phyloP scores from a whole-genome alignment of 2,113 vertebrate species.

The Ceyx margarethae region DNA sequence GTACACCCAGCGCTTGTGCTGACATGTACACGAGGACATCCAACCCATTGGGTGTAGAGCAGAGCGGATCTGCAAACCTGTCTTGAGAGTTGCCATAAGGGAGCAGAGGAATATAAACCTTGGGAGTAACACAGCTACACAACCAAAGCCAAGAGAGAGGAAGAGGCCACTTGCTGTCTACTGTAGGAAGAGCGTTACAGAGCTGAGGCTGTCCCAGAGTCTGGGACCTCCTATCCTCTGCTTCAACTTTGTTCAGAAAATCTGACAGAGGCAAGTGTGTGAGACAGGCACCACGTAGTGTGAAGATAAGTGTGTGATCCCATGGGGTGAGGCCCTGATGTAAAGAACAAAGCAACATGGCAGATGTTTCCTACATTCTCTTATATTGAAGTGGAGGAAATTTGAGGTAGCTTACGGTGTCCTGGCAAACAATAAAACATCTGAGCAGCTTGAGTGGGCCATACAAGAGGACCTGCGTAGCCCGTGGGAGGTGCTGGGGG shows the following conservation, averaged over 20 bases:
- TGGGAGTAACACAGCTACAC: neutral
- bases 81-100: neutral
- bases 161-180: neutral
- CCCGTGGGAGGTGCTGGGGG: neutral
- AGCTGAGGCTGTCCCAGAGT: neutral
- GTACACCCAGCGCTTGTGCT: neutral
- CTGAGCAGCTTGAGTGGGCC: neutral
- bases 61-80: neutral
- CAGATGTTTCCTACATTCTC: neutral
- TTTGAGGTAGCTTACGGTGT: neutral
- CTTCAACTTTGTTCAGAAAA: neutral
- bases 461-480: neutral
- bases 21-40: neutral
- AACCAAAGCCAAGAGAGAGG: neutral
- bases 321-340: neutral
- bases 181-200: accelerated
- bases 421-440: neutral
- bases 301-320: neutral
- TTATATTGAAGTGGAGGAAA: neutral
- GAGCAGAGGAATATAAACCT: neutral
- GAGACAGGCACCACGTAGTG: accelerated
- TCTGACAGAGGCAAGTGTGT: neutral
- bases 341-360: neutral
- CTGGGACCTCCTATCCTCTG: neutral
- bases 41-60: neutral